Percentiles rank a stretch among this genome's conserved stretches.
Evolutionary conservation across 2,797 vertebrate genomes (phyloP).

Genomic region (Echeneis naucrates): DNA sequence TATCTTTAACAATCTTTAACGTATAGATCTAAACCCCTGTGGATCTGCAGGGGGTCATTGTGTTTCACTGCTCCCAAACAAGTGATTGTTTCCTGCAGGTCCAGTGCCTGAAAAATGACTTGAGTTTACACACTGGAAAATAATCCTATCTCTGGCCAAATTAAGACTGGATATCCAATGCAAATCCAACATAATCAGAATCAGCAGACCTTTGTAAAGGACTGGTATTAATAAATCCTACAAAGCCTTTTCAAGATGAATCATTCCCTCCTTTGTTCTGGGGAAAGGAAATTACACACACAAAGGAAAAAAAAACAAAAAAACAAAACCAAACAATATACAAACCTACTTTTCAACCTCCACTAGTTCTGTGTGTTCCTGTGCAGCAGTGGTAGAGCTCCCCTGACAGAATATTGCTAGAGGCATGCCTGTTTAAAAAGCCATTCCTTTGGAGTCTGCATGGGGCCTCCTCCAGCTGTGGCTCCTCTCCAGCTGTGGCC

Average conservation of each 20-base stretch:
- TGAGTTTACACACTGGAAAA: conserved; percentile 59
- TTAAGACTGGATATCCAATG: conserved; percentile 40
- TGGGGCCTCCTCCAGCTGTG: too few relatives aligned
- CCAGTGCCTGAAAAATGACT: conserved; percentile 42
- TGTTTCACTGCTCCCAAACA: conserved; percentile 17
- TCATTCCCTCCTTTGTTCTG: conserved; percentile 31
- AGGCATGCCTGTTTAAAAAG: conserved; percentile 46
- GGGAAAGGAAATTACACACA: conserved; percentile 30
- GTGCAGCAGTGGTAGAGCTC: conserved; percentile 45
- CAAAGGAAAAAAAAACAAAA: too few relatives aligned
- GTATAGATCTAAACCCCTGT: too few relatives aligned
- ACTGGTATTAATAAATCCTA: conserved; percentile 60
- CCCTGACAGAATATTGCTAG: conserved; percentile 19
- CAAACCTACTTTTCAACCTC: conserved; percentile 46
- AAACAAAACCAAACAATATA: too few relatives aligned
- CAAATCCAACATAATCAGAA: conserved; percentile 46
- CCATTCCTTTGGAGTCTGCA: conserved; percentile 27
- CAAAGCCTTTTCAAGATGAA: conserved; percentile 45
- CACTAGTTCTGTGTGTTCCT: conserved; percentile 41
- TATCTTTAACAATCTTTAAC: neutral
- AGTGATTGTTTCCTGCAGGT: conserved; percentile 16
- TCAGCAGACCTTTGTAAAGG: conserved; percentile 39
- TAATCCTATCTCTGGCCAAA: conserved; percentile 50
- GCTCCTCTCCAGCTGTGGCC: conserved; percentile 26
- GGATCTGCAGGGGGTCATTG: neutral